Conservation (phyloP, 1,140 invertebrate species). For the Littorina saxatilis region DNA sequence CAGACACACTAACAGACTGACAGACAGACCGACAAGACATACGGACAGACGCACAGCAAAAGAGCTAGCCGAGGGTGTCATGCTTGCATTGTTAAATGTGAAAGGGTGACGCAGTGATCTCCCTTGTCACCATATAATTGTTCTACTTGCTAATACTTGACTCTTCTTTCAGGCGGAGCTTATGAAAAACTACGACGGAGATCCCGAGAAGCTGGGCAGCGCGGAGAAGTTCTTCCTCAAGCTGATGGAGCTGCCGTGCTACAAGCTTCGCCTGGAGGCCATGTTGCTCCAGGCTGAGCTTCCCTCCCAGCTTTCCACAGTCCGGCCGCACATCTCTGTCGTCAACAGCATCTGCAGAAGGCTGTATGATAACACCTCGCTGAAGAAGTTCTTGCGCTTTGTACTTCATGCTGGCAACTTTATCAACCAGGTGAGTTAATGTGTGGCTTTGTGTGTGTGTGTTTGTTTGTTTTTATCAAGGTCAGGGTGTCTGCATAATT, state of each 20-base stretch:
- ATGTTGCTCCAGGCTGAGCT: slow-evolving; percentile 87
- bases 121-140: no score
- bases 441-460: not conserved
- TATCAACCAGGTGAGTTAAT: slow-evolving; percentile 69
- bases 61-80: no score
- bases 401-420: slow-evolving; percentile 74
- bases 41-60: no score
- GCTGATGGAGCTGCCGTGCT: slow-evolving; percentile 62
- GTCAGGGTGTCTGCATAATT: not conserved
- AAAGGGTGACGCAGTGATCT: no score
- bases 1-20: no score
- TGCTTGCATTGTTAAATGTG: no score
- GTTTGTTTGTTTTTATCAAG: not conserved
- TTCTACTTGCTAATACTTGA: no score
- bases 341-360: slow-evolving; percentile 59
- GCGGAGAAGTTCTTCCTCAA: slow-evolving; percentile 72
- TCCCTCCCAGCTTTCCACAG: slow-evolving; percentile 63
- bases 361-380: slow-evolving; percentile 66
- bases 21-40: no score
- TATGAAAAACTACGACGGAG: slow-evolving; percentile 65
- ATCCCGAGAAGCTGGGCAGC: slow-evolving; percentile 65
- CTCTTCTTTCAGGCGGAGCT: slow-evolving; percentile 67
- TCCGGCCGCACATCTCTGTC: slow-evolving; percentile 65
- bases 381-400: slow-evolving; percentile 70
- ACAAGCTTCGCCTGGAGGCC: slow-evolving; percentile 93